phyloP scores from a whole-genome alignment of 2,797 vertebrate species.

The Lepidocolaptes lacrymiger region DNA sequence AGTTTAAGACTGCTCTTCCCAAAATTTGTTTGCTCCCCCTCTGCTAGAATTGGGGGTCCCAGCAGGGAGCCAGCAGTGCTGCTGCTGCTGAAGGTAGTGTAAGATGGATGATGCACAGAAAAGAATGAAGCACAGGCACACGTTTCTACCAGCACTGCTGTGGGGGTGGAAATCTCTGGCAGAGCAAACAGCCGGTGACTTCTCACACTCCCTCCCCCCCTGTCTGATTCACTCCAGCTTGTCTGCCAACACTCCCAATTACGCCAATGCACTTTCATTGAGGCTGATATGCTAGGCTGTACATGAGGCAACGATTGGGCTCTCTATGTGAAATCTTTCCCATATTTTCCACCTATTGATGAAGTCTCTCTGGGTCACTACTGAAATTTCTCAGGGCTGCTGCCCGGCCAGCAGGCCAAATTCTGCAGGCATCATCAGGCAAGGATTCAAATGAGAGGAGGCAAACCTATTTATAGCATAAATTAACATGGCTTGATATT shows the following conservation, averaged over 20 bases:
- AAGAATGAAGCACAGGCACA: not conserved
- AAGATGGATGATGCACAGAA: not conserved
- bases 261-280: not conserved
- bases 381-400: not conserved
- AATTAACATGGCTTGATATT: not conserved
- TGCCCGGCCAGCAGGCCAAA: not conserved
- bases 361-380: not conserved
- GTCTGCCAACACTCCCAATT: conserved; percentile 20
- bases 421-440: not conserved
- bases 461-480: not conserved
- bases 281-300: not conserved
- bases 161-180: conserved; percentile 55
- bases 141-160: not conserved
- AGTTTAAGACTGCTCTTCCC: not conserved
- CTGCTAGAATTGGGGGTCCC: not conserved
- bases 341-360: not conserved
- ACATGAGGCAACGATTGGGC: not conserved
- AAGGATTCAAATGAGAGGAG: not conserved
- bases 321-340: not conserved
- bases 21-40: not conserved
- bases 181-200: conserved; percentile 48
- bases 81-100: rapidly evolving
- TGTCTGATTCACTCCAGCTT: conserved; percentile 40
- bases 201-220: not conserved
- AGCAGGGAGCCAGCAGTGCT: rapidly evolving